Percentiles rank a stretch among this genome's conserved stretches.
Evolutionary conservation across 2,113 vertebrate species (phyloP).

Genomic region (Saccopteryx bilineata): DNA sequence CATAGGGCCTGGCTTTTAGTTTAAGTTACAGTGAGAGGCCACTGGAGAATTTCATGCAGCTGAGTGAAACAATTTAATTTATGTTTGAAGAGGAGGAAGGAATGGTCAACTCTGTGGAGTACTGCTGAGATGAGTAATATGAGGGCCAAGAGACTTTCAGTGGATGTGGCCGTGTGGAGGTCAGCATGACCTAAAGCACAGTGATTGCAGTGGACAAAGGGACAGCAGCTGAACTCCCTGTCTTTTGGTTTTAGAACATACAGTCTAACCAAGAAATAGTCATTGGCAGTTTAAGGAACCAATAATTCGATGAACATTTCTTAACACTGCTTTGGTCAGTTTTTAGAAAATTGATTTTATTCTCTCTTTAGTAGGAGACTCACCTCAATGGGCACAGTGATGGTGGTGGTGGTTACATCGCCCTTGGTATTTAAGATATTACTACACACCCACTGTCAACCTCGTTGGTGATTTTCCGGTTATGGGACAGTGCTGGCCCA

Average conservation of each 20-base stretch:
- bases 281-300: conserved; percentile 21
- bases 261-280: not conserved
- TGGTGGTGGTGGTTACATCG: not conserved
- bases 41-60: conserved; percentile 33
- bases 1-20: conserved; percentile 26
- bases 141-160: conserved; percentile 8
- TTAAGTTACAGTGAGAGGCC: conserved; percentile 24
- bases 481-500: not conserved
- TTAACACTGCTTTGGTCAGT: conserved; percentile 17
- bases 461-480: not conserved
- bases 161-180: conserved; percentile 41
- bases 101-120: not conserved
- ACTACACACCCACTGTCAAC: not conserved
- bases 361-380: not conserved
- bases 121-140: conserved; percentile 17
- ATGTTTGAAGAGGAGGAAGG: conserved; percentile 43
- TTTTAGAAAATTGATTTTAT: conserved; percentile 40
- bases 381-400: not conserved
- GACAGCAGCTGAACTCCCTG: not conserved
- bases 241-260: conserved; percentile 45
- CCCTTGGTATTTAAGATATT: not conserved
- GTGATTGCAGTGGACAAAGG: not conserved
- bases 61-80: conserved; percentile 48
- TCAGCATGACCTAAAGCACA: conserved; percentile 33
- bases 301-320: not conserved